A percentile compares a stretch with the other conserved stretches of the same genome.
phyloP scores from a whole-genome alignment of 2,797 vertebrate genomes.

The Halcyon badia region DNA sequence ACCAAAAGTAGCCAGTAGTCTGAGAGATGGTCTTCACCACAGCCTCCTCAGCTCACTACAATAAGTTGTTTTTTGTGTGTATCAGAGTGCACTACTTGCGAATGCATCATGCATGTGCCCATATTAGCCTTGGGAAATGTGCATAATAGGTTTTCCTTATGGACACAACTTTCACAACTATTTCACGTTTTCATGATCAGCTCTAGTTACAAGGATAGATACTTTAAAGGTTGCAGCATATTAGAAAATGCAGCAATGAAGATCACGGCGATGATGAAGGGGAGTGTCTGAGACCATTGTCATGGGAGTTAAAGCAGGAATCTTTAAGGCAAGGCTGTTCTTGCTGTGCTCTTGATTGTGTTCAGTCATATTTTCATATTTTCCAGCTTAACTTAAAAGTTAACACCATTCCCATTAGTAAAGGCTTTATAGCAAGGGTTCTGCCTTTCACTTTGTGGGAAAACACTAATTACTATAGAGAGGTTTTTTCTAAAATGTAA shows the following conservation, averaged over 20 bases:
- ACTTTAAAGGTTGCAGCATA: neutral
- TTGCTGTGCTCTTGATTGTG: neutral
- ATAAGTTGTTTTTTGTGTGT: neutral
- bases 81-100: neutral
- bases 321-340: neutral
- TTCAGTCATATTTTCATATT: neutral
- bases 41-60: neutral
- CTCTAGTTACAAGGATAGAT: neutral
- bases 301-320: neutral
- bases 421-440: neutral
- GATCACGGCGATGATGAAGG: accelerated
- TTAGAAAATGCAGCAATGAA: neutral
- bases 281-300: neutral
- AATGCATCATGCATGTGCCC: accelerated
- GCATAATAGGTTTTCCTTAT: neutral
- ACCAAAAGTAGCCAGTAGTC: neutral
- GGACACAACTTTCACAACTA: neutral
- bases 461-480: neutral
- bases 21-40: neutral
- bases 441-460: neutral
- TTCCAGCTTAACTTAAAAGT: neutral
- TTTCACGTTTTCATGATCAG: neutral
- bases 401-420: neutral
- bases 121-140: neutral
- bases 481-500: neutral